Evolutionary conservation across 2,113 vertebrate genomes (phyloP).

Genomic region (Ictalurus punctatus): DNA sequence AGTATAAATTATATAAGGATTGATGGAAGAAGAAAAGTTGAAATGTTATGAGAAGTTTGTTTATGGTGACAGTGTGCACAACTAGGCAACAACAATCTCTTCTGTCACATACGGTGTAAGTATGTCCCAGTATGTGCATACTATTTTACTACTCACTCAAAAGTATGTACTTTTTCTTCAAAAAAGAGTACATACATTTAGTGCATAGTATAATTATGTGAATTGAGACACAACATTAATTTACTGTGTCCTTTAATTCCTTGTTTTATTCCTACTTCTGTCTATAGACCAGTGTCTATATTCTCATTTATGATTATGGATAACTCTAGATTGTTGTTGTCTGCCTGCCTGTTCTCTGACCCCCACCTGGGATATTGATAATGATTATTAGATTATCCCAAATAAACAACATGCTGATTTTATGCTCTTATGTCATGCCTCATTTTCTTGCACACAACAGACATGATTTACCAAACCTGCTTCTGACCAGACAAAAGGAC

Average conservation of each 20-base stretch:
- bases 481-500: neutral
- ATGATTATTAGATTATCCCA: neutral
- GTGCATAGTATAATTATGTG: too few species aligned
- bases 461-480: neutral
- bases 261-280: neutral
- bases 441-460: neutral
- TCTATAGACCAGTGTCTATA: neutral
- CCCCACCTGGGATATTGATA: neutral
- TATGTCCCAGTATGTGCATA: too few species aligned
- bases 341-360: neutral
- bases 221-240: neutral
- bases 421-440: neutral
- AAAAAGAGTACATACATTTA: too few species aligned
- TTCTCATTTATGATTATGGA: neutral
- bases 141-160: too few species aligned
- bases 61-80: too few species aligned
- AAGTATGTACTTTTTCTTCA: too few species aligned
- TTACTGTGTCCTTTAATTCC: neutral
- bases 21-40: too few species aligned
- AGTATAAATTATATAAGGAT: too few species aligned
- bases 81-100: too few species aligned
- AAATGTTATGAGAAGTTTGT: too few species aligned
- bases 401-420: neutral
- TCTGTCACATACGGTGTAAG: too few species aligned
- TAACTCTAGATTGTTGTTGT: neutral